phyloP scores from a whole-genome alignment of 1,140 invertebrate genomes.

The Wasmannia auropunctata region DNA sequence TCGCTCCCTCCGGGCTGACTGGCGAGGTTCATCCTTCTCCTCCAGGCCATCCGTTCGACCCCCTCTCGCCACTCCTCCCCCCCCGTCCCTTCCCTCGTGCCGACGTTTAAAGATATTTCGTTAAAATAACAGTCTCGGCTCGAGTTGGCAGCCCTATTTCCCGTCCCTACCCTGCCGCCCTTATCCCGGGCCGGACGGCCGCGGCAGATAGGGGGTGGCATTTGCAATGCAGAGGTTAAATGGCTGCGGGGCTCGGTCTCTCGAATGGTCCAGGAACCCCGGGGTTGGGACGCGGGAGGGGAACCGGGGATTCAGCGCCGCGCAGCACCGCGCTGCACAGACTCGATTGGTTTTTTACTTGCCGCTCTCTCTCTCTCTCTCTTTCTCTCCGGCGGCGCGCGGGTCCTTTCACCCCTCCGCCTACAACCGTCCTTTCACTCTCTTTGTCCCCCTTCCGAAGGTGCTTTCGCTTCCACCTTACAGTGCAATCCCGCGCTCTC shows the following conservation, averaged over 20 bases:
- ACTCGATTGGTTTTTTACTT: constrained; percentile 85
- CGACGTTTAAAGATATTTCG: constrained; percentile 85
- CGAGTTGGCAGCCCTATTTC: constrained; percentile 58
- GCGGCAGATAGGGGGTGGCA: constrained; percentile 84
- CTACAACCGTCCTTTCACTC: constrained; percentile 34
- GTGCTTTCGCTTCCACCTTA: constrained; percentile 7
- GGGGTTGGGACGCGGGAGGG: constrained; percentile 47
- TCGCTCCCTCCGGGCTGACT: constrained; percentile 57
- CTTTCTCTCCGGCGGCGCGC: constrained; percentile 36
- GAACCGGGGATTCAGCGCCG: constrained; percentile 53
- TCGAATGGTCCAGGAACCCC: constrained; percentile 57
- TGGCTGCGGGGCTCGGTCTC: constrained; percentile 77
- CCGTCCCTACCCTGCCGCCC: constrained; percentile 51
- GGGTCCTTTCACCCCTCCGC: constrained; percentile 66
- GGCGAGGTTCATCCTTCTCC: constrained; percentile 62
- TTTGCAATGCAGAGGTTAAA: constrained; percentile 86
- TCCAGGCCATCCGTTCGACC: constrained; percentile 16
- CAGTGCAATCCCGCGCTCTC: constrained; percentile 21
- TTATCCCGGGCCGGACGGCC: constrained; percentile 66
- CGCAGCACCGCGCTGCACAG: constrained; percentile 77
- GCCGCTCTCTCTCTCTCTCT: constrained; percentile 59
- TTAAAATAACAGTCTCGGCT: constrained; percentile 85
- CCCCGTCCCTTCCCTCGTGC: too few relatives aligned
- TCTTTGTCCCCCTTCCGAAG: constrained; percentile 6
- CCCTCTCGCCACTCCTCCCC: too few relatives aligned